A percentile compares a stretch with the other conserved stretches of the same genome.
Evolutionary conservation across 2,888 invertebrate genomes (phyloP).

Genomic region (Drosophila nr. medialis): DNA sequence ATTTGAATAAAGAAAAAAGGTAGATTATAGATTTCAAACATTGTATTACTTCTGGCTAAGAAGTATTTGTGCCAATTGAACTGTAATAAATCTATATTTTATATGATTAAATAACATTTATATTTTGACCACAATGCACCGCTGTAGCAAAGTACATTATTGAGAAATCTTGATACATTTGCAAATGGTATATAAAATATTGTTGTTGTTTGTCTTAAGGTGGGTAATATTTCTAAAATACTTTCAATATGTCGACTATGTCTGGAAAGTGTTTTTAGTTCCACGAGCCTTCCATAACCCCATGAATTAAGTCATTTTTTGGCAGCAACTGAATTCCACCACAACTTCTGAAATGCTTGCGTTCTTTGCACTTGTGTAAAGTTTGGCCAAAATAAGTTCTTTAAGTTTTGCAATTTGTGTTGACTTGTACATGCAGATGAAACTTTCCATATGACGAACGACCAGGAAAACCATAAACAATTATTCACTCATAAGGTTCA

Average conservation of each 20-base stretch:
- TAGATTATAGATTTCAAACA: neutral
- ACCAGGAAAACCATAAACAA: constrained; percentile 7
- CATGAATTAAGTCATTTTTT: neutral
- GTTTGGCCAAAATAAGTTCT: neutral
- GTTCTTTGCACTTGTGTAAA: neutral
- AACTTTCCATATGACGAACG: constrained; percentile 1
- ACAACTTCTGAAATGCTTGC: neutral
- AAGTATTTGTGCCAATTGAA: neutral
- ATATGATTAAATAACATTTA: neutral
- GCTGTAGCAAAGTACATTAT: neutral
- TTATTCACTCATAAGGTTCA: constrained; percentile 3
- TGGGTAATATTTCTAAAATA: neutral
- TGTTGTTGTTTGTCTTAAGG: neutral
- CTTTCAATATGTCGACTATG: neutral
- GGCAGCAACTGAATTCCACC: neutral
- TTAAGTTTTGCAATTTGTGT: neutral
- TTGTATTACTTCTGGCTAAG: neutral
- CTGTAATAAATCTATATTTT: neutral
- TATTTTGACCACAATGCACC: neutral
- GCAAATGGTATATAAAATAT: neutral
- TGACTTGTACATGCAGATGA: neutral
- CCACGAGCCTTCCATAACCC: too few species aligned
- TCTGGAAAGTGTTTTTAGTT: too few species aligned
- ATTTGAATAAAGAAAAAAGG: neutral
- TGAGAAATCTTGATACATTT: neutral